phyloP scores from a whole-genome alignment of 2,113 vertebrate genomes.

The Centropristis striata region DNA sequence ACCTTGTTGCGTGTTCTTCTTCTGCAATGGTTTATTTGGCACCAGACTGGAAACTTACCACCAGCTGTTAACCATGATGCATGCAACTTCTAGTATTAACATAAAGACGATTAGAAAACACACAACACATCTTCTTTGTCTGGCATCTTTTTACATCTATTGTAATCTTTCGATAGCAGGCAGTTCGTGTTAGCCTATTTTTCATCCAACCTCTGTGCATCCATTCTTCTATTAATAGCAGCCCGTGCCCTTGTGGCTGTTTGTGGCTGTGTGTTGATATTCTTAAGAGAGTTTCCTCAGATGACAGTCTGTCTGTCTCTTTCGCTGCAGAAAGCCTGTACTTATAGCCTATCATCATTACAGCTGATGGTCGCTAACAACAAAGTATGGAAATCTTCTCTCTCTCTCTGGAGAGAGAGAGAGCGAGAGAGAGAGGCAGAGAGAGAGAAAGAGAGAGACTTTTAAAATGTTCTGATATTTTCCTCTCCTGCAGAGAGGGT shows the following conservation, averaged over 20 bases:
- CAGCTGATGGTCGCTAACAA: slow-evolving; percentile 48
- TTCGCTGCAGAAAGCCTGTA: slow-evolving; percentile 32
- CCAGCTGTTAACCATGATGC: neutral
- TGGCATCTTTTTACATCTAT: neutral
- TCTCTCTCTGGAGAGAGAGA: neutral
- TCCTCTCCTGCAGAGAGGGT: slow-evolving; percentile 22
- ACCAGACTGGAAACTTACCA: neutral
- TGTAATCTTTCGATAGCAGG: neutral
- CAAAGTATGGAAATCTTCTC: slow-evolving; percentile 38
- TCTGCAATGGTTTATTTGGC: neutral
- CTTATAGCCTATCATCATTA: slow-evolving; percentile 58
- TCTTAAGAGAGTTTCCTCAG: slow-evolving; percentile 21
- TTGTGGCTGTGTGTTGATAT: slow-evolving; percentile 11
- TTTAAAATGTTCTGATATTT: slow-evolving; percentile 29
- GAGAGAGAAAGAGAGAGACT: neutral
- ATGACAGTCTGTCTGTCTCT: slow-evolving; percentile 26
- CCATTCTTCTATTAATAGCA: neutral
- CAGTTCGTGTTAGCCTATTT: neutral
- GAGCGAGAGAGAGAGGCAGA: neutral
- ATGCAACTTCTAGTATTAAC: neutral
- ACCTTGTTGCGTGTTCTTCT: neutral
- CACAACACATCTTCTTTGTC: neutral
- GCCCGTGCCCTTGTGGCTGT: slow-evolving; percentile 2
- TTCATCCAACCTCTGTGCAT: neutral
- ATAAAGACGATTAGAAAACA: neutral